phyloP scores from a whole-genome alignment of 2,113 vertebrate genomes.

The Capra hircus region DNA sequence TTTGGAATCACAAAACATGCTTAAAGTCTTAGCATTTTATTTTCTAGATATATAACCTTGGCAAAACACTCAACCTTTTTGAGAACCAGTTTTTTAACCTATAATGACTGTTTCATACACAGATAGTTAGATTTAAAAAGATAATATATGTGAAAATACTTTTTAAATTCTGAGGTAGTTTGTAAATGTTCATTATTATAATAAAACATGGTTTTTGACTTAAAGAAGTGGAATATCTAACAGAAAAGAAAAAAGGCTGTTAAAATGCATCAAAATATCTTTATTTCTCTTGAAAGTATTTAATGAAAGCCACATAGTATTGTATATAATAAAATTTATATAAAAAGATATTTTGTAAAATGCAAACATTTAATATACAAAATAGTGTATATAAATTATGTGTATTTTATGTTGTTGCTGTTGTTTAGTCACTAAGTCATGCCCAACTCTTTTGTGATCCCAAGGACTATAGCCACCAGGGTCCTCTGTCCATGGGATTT shows the following conservation, averaged over 20 bases:
- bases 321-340: neutral
- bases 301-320: neutral
- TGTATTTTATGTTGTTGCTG: neutral
- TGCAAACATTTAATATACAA: neutral
- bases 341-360: neutral
- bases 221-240: neutral
- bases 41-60: neutral
- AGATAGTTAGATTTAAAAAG: neutral
- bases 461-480: neutral
- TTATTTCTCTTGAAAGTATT: neutral
- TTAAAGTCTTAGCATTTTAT: neutral
- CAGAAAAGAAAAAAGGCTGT: neutral
- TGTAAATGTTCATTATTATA: neutral
- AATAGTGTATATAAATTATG: neutral
- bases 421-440: neutral
- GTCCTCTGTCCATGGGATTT: neutral
- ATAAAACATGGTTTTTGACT: neutral
- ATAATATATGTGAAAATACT: neutral
- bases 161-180: neutral
- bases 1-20: neutral
- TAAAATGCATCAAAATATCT: neutral
- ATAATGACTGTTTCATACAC: neutral
- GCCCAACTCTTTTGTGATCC: neutral
- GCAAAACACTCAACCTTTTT: neutral
- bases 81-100: neutral